Percentiles rank a stretch among this genome's conserved stretches.
Conservation (phyloP, 2,113 vertebrate species). For the Tricholaema leucomelas region DNA sequence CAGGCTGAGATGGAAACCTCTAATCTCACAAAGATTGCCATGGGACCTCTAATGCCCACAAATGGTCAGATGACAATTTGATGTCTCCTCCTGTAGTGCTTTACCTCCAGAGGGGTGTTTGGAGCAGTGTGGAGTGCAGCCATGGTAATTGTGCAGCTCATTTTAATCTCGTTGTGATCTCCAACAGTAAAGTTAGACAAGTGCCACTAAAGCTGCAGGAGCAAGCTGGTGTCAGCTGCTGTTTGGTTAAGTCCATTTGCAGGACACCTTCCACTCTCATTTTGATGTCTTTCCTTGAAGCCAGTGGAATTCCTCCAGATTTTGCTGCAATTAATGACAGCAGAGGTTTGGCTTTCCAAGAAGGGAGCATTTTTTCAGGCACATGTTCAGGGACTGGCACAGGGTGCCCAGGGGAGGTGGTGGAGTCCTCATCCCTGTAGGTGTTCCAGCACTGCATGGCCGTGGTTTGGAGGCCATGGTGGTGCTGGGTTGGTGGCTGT, state of each 20-base stretch:
- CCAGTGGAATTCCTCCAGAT: conserved; percentile 48
- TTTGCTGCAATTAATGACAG: conserved; percentile 26
- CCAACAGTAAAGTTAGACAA: conserved; percentile 26
- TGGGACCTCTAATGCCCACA: conserved; percentile 64
- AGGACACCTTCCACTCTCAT: conserved; percentile 31
- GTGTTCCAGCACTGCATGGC: too few relatives aligned
- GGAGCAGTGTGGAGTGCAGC: neutral
- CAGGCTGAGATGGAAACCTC: conserved; percentile 54
- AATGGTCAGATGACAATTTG: conserved; percentile 55
- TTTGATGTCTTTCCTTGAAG: conserved; percentile 5
- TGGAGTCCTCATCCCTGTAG: too few relatives aligned
- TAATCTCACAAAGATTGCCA: conserved; percentile 56
- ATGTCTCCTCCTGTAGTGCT: conserved; percentile 37
- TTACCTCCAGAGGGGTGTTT: conserved; percentile 34
- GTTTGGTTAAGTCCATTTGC: conserved; percentile 4
- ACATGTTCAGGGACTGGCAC: neutral
- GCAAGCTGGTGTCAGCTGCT: neutral
- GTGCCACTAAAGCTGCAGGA: neutral
- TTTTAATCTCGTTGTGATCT: conserved; percentile 30
- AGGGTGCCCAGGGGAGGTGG: too few relatives aligned
- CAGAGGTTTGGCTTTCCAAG: conserved; percentile 2
- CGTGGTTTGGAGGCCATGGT: too few relatives aligned
- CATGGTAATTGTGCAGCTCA: conserved; percentile 18
- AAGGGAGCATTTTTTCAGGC: conserved; percentile 9
- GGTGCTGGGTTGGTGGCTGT: too few relatives aligned